Conservation (phyloP, 2,888 invertebrate species). For the Drosophila eohydei region DNA sequence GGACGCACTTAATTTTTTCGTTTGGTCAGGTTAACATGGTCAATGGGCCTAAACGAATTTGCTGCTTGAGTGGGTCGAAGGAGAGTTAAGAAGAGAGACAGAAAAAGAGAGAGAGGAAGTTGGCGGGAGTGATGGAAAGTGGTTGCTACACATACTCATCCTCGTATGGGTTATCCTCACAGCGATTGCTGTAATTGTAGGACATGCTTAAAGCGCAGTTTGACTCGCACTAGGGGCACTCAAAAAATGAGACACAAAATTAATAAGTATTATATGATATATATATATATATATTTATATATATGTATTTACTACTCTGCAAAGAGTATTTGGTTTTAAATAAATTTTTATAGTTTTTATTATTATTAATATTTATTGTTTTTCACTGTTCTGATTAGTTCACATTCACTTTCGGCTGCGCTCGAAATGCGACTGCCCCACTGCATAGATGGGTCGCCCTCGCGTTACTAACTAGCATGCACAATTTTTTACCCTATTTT, state of each 20-base stretch:
- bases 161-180: conserved; percentile 65
- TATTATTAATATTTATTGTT: conserved; percentile 38
- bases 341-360: conserved; percentile 25
- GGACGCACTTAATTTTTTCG: conserved; percentile 18
- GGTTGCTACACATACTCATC: conserved; percentile 66
- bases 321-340: not conserved
- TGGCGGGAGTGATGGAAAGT: not conserved
- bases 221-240: conserved; percentile 35
- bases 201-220: conserved; percentile 52
- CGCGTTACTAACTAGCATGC: conserved; percentile 74
- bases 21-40: conserved; percentile 40
- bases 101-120: not conserved
- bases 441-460: conserved; percentile 65
- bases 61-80: conserved; percentile 41
- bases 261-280: not conserved
- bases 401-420: conserved; percentile 9
- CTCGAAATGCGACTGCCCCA: conserved; percentile 19
- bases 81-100: not conserved
- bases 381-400: conserved; percentile 9
- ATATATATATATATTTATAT: not conserved
- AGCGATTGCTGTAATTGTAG: conserved; percentile 66
- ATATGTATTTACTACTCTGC: not conserved
- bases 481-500: conserved; percentile 77
- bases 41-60: conserved; percentile 49
- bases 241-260: conserved; percentile 26